A percentile compares a stretch with the other conserved stretches of the same genome.
phyloP scores from a whole-genome alignment of 2,888 invertebrate species.

The Xanthorhoe designata region DNA sequence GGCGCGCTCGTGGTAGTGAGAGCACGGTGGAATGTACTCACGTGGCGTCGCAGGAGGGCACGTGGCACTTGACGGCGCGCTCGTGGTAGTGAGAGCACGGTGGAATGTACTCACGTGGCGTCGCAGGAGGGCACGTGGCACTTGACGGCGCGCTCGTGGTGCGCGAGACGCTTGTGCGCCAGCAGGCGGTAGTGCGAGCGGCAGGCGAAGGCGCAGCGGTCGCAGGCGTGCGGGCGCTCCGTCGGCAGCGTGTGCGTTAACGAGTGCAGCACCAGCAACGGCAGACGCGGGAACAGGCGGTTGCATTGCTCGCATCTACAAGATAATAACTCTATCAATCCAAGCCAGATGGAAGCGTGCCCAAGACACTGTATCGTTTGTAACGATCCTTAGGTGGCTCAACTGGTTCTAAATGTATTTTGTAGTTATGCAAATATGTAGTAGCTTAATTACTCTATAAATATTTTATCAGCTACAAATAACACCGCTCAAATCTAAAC shows the following conservation, averaged over 20 bases:
- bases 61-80: no score
- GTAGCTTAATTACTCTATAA: no score
- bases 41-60: no score
- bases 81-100: no score
- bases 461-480: no score
- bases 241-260: conserved; percentile 67
- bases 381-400: no score
- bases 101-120: conserved; percentile 38
- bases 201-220: conserved; percentile 63
- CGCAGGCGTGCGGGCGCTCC: conserved; percentile 65
- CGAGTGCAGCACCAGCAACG: conserved; percentile 82
- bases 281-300: conserved; percentile 82
- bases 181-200: conserved; percentile 74
- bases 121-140: conserved; percentile 73
- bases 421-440: no score
- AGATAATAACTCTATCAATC: no score
- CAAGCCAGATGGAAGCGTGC: no score
- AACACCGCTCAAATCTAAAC: neutral
- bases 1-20: conserved; percentile 35
- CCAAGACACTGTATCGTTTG: no score
- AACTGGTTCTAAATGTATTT: no score
- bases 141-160: conserved; percentile 57
- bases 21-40: neutral
- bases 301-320: conserved; percentile 81
- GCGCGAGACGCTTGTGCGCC: conserved; percentile 76